Percentiles rank a stretch among this genome's conserved stretches.
Conservation (phyloP, 2,888 invertebrate species). For the Gerosis bhagava region DNA sequence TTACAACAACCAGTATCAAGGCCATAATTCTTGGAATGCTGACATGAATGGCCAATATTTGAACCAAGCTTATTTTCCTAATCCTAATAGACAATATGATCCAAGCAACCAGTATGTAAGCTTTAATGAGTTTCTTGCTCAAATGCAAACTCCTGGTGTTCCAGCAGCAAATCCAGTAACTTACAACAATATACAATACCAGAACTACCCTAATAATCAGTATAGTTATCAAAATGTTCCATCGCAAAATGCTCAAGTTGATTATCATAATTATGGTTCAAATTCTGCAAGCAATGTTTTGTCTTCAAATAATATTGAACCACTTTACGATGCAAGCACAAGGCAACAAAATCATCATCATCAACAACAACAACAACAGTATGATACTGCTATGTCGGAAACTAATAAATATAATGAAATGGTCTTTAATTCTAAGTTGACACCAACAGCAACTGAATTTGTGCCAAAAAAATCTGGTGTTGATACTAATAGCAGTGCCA, state of each 20-base stretch:
- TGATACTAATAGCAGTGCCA: slow-evolving; percentile 40
- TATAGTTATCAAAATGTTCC: slow-evolving; percentile 61
- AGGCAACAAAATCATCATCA: no score
- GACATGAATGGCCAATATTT: slow-evolving; percentile 58
- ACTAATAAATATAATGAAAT: slow-evolving; percentile 53
- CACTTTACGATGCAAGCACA: slow-evolving; percentile 42
- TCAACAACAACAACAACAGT: slow-evolving; percentile 51
- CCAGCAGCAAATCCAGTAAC: slow-evolving; percentile 43
- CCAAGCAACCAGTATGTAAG: slow-evolving; percentile 66
- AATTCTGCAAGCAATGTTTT: slow-evolving; percentile 40
- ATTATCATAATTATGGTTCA: slow-evolving; percentile 50
- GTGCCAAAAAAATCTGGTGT: slow-evolving; percentile 66
- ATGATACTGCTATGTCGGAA: slow-evolving; percentile 41
- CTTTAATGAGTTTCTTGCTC: slow-evolving; percentile 69
- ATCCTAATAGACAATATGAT: slow-evolving; percentile 51
- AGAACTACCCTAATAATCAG: slow-evolving; percentile 54
- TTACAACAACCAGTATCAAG: slow-evolving; percentile 67
- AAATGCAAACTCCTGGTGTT: slow-evolving; percentile 58
- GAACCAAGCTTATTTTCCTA: slow-evolving; percentile 57
- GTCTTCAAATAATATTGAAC: slow-evolving; percentile 41
- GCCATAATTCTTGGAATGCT: slow-evolving; percentile 55
- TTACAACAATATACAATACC: slow-evolving; percentile 58
- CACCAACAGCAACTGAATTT: slow-evolving; percentile 82
- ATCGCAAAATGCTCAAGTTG: slow-evolving; percentile 51
- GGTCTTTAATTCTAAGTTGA: slow-evolving; percentile 75